phyloP scores from a whole-genome alignment of 1,140 invertebrate species.

The Drosophila ohnishii region DNA sequence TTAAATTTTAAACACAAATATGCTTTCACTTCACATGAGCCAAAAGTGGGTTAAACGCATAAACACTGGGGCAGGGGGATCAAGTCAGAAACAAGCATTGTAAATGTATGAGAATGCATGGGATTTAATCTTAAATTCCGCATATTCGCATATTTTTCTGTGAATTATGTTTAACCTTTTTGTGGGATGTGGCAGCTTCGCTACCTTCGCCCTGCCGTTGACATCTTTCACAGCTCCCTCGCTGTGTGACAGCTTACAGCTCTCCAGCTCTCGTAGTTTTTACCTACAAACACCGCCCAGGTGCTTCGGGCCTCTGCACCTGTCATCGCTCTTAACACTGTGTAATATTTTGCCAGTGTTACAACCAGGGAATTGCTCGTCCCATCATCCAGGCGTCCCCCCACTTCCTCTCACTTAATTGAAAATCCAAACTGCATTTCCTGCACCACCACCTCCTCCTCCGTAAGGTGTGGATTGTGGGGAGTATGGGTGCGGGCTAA shows the following conservation, averaged over 20 bases:
- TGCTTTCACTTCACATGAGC: not conserved
- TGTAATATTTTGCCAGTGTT: slow-evolving; percentile 36
- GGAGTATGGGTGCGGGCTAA: slow-evolving; percentile 38
- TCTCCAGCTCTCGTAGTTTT: slow-evolving; percentile 44
- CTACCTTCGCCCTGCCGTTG: slow-evolving; percentile 49
- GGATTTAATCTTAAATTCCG: slow-evolving; percentile 12
- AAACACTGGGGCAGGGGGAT: not conserved
- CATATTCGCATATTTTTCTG: slow-evolving; percentile 8
- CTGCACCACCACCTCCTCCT: not conserved
- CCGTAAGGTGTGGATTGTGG: not conserved
- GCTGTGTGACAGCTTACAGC: slow-evolving; percentile 55
- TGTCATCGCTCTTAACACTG: slow-evolving; percentile 44
- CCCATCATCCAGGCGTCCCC: not conserved
- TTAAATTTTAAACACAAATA: not conserved
- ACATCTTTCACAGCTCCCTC: slow-evolving; percentile 62
- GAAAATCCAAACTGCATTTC: slow-evolving; percentile 55
- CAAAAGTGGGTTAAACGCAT: slow-evolving; percentile 5
- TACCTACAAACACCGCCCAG: slow-evolving; percentile 15
- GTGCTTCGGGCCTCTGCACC: slow-evolving; percentile 30
- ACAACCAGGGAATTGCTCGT: slow-evolving; percentile 15
- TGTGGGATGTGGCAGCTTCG: not conserved
- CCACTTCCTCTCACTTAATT: slow-evolving; percentile 53
- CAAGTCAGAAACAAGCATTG: too few relatives aligned
- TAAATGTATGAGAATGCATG: not conserved
- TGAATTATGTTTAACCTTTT: slow-evolving; percentile 25